Evolutionary conservation across 2,888 invertebrate genomes (phyloP), one percentile per base, ranked within the genome.

Genomic region (Alsophila aescularia): DNA sequence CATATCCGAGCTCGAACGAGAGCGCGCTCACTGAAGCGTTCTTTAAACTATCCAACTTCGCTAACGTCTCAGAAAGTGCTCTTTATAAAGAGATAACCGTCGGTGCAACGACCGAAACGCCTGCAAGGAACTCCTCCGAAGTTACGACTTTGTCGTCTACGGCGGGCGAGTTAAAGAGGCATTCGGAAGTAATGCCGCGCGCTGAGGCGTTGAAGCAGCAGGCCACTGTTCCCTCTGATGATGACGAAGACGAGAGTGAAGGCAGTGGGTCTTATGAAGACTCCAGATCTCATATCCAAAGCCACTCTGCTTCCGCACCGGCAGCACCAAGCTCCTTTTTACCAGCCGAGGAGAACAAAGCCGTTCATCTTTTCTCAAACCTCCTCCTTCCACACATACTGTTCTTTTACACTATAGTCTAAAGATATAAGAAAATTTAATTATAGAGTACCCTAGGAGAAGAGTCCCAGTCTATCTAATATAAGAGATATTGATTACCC

Each of bases 201-300:
- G 87, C 85, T 6, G 85, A 88, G 56, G 78, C 87, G 24, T 69
- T 89, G 41, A 88, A 87, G 53, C 83, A 86, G 44, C 83, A 84
- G 42, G 78, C 79, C 12, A 85, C 87, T 0, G 80, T 76, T 12
- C 87, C 90, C 0, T 87, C 89, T 9, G 90, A 90, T 54, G 90
- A 90, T 56, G 89, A 90, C 29, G 90, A 90, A 61, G 90, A 90
- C 24, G 90, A 88, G 34, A 69, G 78, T 0, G 90, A 90, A 69
- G 90, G 90, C 1, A 89, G 89, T 41, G 90, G 90, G 0, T 54
- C 77, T 0, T 81, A 83, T 44, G 88, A 87, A 31, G 88, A 88
- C 31, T 57, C 75, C 0, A 76, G 79, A 41, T 56, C 74, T 4
- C 76, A 73, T 27, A 45, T 52, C 8, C 65, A 63, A 7, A 71